Evolutionary conservation across 2,888 invertebrate species (phyloP), one percentile per base, ranked within the genome.

Genomic region (Melangyna quadrimaculata): DNA sequence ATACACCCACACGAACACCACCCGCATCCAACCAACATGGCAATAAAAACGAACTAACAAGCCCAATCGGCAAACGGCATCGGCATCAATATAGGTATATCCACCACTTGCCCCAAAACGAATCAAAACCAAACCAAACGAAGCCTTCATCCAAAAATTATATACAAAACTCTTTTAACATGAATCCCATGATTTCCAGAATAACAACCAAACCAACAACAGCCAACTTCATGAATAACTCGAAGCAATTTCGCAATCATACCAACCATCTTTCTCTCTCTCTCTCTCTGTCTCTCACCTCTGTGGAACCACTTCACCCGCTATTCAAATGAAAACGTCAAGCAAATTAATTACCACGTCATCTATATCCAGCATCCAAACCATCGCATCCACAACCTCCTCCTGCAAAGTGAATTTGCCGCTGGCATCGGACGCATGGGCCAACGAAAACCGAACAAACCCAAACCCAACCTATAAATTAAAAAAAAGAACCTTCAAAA

Each of bases 341-440:
- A 70, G 81, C 86, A 86, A 86, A 86, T 86, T 86, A 86, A 86
- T 86, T 86, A 86, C 81, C 86, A 72, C 81, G 72, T 86, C 86
- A 86, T 86, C 81, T 32, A 81, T 72, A 81, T 69, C 73, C 65
- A 63, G 24, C 53, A 32, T 71, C 53, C 32, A 35, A 43, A 32
- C 35, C 51, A n/a, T 27, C 51, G 22, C 77, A 35, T n/a, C 67
- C 19, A 22, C 67, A 32, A 3, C 48, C 24, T 40, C 17, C 35
- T 8, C 19, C n/a, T n/a, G 27, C 35, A 10, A 24, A 67, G 24
- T 37, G 19, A 51, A 17, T 40, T 12, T 14, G 43, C 73, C 74
- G 27, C 59, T n/a, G 55, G 61, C 78, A 78, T 9, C 8, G 40
- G 51, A 51, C 24, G 9, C 32, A 27, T 37, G 22, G 22, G 22